Evolutionary conservation across 1,140 invertebrate genomes (phyloP).

Genomic region (Cyclina sinensis): DNA sequence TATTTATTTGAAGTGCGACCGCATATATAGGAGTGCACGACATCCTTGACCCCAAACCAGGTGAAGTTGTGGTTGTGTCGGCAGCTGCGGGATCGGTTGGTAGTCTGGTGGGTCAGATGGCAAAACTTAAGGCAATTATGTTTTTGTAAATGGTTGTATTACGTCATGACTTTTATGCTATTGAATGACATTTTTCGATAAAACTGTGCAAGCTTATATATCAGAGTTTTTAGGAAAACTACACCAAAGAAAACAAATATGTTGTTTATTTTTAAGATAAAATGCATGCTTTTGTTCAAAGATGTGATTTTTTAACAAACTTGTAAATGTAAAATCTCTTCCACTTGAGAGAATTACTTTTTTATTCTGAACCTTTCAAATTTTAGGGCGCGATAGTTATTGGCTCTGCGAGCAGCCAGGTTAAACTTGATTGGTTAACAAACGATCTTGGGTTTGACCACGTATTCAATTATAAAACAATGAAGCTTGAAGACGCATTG

Average conservation of each 20-base stretch:
- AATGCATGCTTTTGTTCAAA: no score
- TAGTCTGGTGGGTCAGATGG: conserved; percentile 91
- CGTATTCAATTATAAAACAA: conserved; percentile 92
- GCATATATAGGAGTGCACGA: conserved; percentile 92
- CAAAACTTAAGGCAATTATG: conserved; percentile 70
- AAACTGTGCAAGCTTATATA: no score
- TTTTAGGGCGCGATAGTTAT: conserved; percentile 91
- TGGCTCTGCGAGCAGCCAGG: conserved; percentile 91
- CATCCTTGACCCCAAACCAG: conserved; percentile 90
- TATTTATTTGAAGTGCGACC: conserved; percentile 88
- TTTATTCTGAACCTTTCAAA: no score
- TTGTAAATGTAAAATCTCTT: no score
- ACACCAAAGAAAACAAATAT: no score
- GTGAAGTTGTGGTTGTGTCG: conserved; percentile 91
- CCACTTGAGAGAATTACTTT: no score
- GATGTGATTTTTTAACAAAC: no score
- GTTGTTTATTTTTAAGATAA: no score
- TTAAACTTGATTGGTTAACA: conserved; percentile 90
- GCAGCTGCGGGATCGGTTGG: conserved; percentile 89
- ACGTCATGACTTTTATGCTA: no score
- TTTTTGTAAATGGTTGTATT: no score
- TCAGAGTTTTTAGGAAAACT: no score
- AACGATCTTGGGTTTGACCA: conserved; percentile 90
- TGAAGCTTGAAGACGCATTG: conserved; percentile 87
- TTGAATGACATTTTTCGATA: no score